Base-by-base conservation (phyloP, 1,140 invertebrate species). In the Penaeus japonicus region DNA sequence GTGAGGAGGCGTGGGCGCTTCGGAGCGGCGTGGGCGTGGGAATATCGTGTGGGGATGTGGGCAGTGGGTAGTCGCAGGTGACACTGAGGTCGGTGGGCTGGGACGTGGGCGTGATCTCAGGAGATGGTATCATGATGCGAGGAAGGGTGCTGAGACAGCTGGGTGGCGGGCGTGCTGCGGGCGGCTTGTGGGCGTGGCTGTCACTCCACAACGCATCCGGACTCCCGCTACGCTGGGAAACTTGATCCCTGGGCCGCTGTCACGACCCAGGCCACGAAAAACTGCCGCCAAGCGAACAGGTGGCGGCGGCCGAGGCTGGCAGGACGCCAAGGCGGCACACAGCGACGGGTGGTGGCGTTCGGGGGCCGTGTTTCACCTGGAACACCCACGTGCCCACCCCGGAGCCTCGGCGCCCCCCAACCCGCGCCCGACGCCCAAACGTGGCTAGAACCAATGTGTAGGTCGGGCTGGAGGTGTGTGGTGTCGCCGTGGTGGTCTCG, bases 281-380 rank as follows among this genome's bases (percentile, higher is more conserved):
- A 73, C 70, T 73, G n/a, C 70, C 70, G 70, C 70, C 70, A 73
- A 73, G 70, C 70, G 70, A 73, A 73, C 70, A 73, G 70, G 70
- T 73, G 70, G 70, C 27, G 70, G 70, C 35, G 70, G 70, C 70
- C n/a, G 70, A 73, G 70, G 35, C 35, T 73, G 70, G 70, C 70
- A 73, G 27, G 70, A 32, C 15, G 70, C 70, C 70, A 73, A 32
- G 70, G 70, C 27, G 27, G 35, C 70, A 73, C 70, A 73, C 70
- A 73, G 70, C 27, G 70, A 27, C 22, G n/a, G 70, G 27, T 30
- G 70, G 70, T 73, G 70, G 70, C 70, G 70, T 73, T 73, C 27
- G 70, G 70, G 27, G 70, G 27, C 27, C 35, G 70, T 73, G 70
- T 73, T 73, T 73, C 70, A 73, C 27, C 27, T 73, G 70, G 70